A percentile compares a stretch with the other conserved stretches of the same genome.
Evolutionary conservation across 2,113 vertebrate species (phyloP).

Genomic region (Prunella fulvescens): DNA sequence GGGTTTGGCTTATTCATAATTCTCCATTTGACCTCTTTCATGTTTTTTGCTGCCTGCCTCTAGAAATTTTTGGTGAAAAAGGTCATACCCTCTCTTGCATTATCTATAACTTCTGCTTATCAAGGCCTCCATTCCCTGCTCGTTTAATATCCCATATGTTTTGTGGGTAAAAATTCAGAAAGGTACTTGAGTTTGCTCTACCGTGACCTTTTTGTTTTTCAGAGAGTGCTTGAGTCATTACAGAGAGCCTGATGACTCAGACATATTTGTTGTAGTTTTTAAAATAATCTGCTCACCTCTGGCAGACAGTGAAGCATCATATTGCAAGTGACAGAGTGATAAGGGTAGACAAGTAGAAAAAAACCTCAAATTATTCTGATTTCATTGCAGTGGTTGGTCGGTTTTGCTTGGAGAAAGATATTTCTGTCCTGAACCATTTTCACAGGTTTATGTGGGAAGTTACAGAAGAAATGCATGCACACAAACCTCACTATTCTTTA

Average conservation of each 20-base stretch:
- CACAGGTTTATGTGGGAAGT: neutral
- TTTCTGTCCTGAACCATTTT: neutral
- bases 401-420: neutral
- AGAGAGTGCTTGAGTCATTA: neutral
- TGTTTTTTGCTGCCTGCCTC: neutral
- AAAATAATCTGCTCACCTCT: neutral
- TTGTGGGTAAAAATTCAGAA: neutral
- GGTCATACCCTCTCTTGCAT: neutral
- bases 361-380: neutral
- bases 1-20: neutral
- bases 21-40: neutral
- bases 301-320: neutral
- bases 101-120: neutral
- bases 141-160: neutral
- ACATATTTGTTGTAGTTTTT: neutral
- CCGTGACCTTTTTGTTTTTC: neutral
- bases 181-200: neutral
- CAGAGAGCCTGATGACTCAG: neutral
- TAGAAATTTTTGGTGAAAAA: neutral
- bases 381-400: neutral
- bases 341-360: neutral
- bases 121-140: neutral
- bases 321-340: neutral
- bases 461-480: neutral
- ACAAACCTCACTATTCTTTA: neutral